phyloP scores from a whole-genome alignment of 2,888 invertebrate genomes.

The Agriopis aurantiaria region DNA sequence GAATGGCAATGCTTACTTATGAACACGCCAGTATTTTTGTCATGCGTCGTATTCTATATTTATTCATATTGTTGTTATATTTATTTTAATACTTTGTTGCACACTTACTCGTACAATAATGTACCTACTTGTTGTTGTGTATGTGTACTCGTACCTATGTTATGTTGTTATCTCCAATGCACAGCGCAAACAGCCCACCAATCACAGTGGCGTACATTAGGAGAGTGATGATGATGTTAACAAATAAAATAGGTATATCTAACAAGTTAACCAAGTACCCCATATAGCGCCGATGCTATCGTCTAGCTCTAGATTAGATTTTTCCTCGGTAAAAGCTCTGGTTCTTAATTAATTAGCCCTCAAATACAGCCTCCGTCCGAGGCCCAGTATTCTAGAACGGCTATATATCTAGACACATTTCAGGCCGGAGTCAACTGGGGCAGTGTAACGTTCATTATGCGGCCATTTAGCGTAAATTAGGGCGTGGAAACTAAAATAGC shows the following conservation, averaged over 20 bases:
- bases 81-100: no score
- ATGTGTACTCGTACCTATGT: no score
- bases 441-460: slow-evolving; percentile 55
- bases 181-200: no score
- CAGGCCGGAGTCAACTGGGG: slow-evolving; percentile 48
- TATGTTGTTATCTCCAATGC: no score
- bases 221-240: no score
- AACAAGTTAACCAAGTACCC: not conserved
- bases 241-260: not conserved
- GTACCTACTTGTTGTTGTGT: no score
- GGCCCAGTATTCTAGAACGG: slow-evolving; percentile 30
- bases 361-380: slow-evolving; percentile 26
- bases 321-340: slow-evolving; percentile 3
- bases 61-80: no score
- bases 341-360: slow-evolving; percentile 32
- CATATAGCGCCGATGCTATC: not conserved
- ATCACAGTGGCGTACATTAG: no score
- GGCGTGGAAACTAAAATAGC: slow-evolving; percentile 69
- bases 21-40: no score
- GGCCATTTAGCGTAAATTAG: slow-evolving; percentile 75
- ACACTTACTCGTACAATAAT: no score
- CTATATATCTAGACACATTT: slow-evolving; percentile 50
- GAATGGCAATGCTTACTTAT: no score
- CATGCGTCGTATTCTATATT: no score
- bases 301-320: slow-evolving; percentile 3